phyloP scores from a whole-genome alignment of 2,113 vertebrate species.

The Nyctereutes procyonoides region DNA sequence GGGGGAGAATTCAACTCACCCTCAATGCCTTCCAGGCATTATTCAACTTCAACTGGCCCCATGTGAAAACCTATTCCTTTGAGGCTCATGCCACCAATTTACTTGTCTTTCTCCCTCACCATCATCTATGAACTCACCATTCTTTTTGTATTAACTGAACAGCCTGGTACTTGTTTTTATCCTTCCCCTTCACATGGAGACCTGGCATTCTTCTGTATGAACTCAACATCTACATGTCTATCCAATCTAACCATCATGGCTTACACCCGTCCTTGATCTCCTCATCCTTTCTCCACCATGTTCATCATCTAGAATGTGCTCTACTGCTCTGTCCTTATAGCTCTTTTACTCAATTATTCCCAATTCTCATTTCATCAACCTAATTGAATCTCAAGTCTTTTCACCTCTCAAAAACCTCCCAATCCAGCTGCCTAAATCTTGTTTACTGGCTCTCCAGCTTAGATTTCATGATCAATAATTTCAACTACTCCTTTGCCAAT shows the following conservation, averaged over 20 bases:
- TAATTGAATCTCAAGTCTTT: not conserved
- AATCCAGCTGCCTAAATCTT: not conserved
- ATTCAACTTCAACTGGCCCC: not conserved
- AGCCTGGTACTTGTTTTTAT: not conserved
- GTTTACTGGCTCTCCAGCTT: not conserved
- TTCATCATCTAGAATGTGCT: not conserved
- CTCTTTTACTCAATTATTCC: not conserved
- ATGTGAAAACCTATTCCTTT: not conserved
- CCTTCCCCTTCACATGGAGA: not conserved
- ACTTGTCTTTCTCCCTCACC: not conserved
- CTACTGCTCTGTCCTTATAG: not conserved
- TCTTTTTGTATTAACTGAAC: not conserved
- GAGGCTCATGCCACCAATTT: not conserved
- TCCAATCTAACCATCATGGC: not conserved
- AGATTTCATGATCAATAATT: not conserved
- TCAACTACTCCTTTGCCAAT: not conserved
- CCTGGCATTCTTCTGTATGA: not conserved
- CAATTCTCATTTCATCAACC: not conserved
- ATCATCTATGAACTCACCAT: not conserved
- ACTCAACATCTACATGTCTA: rapidly evolving
- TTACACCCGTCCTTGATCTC: not conserved
- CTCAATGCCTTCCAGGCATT: not conserved
- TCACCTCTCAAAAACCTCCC: not conserved
- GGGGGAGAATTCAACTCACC: not conserved
- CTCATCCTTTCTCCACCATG: not conserved